Evolutionary conservation across 2,888 invertebrate genomes (phyloP).

Genomic region (Mesopsocus fuscifrons): DNA sequence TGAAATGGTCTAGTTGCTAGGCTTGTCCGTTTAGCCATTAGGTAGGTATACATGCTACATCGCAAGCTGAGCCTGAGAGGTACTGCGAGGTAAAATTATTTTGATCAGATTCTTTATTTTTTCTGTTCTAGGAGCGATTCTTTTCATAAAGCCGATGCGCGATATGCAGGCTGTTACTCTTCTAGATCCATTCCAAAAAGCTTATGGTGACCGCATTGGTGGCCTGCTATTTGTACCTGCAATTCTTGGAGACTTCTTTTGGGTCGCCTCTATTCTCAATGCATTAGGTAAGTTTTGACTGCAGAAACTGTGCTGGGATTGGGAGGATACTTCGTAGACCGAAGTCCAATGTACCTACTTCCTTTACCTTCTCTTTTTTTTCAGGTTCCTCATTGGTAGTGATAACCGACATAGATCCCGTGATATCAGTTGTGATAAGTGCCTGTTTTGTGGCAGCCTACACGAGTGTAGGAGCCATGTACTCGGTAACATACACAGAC

Average conservation of each 20-base stretch:
- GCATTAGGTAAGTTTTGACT: conserved; percentile 40
- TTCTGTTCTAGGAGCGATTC: conserved; percentile 34
- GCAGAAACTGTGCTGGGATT: too few relatives aligned
- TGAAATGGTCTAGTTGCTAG: too few relatives aligned
- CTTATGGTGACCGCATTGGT: conserved; percentile 46
- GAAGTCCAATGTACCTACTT: not conserved
- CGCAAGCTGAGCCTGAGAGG: too few relatives aligned
- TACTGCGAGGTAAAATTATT: too few relatives aligned
- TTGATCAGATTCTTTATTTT: too few relatives aligned
- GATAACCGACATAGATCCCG: conserved; percentile 34
- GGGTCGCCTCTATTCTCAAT: conserved; percentile 46
- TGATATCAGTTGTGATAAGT: conserved; percentile 33
- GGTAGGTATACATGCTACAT: too few relatives aligned
- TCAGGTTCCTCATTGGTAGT: conserved; percentile 39
- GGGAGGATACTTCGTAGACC: too few relatives aligned
- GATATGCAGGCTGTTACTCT: conserved; percentile 48
- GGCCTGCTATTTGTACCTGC: conserved; percentile 45
- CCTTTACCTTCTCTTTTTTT: conserved; percentile 5
- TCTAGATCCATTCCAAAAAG: conserved; percentile 50
- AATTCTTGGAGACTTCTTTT: conserved; percentile 48
- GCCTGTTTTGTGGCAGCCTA: conserved; percentile 40
- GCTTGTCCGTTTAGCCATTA: too few relatives aligned
- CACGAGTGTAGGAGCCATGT: conserved; percentile 47
- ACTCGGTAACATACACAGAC: conserved; percentile 52
- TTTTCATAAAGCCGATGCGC: conserved; percentile 50